Evolutionary conservation across 2,113 vertebrate genomes (phyloP).

Genomic region (Pica pica): DNA sequence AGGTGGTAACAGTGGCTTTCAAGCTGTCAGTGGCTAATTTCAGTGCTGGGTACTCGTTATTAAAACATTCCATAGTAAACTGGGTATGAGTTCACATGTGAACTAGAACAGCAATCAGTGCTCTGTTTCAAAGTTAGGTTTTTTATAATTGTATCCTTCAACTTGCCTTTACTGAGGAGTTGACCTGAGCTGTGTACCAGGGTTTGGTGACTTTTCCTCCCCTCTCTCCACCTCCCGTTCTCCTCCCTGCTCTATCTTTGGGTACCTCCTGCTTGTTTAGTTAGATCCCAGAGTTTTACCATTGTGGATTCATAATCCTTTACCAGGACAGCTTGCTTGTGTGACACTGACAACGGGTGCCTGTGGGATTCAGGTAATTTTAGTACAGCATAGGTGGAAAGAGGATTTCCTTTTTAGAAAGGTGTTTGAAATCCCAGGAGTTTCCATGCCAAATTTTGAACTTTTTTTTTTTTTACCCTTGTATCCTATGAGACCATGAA

Average conservation of each 20-base stretch:
- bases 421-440: background rate
- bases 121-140: background rate
- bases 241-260: background rate
- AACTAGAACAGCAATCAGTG: background rate
- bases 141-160: background rate
- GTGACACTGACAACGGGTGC: background rate
- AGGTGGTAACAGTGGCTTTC: background rate
- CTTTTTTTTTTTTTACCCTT: background rate
- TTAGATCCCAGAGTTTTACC: background rate
- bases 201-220: background rate
- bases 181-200: background rate
- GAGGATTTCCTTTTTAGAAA: background rate
- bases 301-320: background rate
- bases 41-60: fast-evolving
- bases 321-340: background rate
- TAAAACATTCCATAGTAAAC: background rate
- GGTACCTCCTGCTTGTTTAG: background rate
- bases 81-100: background rate
- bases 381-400: background rate
- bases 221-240: background rate
- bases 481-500: fast-evolving
- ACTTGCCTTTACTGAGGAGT: background rate
- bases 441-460: background rate
- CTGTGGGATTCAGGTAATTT: background rate
- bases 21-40: background rate